These are phyloP conservation scores for Recurvirostra avosetta DNA, from an alignment of 2,113 vertebrate species.

Conservation along the genomic window DNA sequence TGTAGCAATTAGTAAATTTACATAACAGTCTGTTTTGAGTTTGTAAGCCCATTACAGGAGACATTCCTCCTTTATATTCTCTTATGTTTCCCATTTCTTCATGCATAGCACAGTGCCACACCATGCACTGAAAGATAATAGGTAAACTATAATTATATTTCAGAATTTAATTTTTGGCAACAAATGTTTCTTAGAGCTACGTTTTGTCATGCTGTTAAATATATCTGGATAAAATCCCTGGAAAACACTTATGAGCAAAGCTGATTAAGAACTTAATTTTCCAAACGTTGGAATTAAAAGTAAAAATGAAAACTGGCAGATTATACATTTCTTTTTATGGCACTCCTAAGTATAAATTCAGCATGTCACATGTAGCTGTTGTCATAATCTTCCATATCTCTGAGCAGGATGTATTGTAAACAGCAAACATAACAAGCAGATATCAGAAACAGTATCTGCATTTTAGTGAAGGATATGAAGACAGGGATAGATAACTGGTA, in stretches of 20 bases:
- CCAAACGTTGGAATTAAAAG: neutral
- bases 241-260: neutral
- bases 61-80: neutral
- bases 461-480: neutral
- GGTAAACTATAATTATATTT: neutral
- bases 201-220: neutral
- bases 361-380: neutral
- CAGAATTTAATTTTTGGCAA: neutral
- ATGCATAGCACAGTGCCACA: neutral
- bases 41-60: conserved; percentile 20
- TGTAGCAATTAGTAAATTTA: neutral
- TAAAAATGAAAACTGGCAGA: neutral
- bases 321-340: neutral
- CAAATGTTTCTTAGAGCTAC: neutral
- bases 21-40: neutral
- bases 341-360: neutral
- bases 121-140: neutral
- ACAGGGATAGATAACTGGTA: neutral
- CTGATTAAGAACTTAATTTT: conserved; percentile 27
- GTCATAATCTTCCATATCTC: neutral
- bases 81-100: neutral
- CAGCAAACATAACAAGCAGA: neutral
- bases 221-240: neutral
- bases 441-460: neutral
- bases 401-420: neutral